A percentile compares a stretch with the other conserved stretches of the same genome.
Evolutionary conservation across 2,113 vertebrate genomes (phyloP).

Genomic region (Brachionichthys hirsutus): DNA sequence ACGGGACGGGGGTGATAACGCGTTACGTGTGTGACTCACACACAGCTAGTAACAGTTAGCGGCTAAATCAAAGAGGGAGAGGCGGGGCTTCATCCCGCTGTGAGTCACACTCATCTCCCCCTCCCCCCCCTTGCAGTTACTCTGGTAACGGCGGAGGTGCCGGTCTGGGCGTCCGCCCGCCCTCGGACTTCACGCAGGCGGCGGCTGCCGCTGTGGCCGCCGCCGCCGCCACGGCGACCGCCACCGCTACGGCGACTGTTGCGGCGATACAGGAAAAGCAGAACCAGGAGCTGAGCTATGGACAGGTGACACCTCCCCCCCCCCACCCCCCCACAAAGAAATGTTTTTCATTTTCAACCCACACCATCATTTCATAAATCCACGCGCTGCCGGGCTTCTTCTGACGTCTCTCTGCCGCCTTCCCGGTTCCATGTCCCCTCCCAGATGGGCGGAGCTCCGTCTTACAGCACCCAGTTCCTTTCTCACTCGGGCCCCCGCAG

Average conservation of each 20-base stretch:
- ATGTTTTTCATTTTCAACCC: too few relatives aligned
- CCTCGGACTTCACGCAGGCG: conserved; percentile 90
- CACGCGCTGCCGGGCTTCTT: too few relatives aligned
- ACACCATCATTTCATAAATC: too few relatives aligned
- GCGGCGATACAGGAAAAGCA: conserved; percentile 95
- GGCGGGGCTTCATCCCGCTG: not conserved
- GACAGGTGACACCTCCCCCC: too few relatives aligned
- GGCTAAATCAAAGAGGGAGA: too few relatives aligned
- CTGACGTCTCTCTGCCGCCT: too few relatives aligned
- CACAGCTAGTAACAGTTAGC: too few relatives aligned
- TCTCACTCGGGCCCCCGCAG: conserved; percentile 86
- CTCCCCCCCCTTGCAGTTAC: conserved; percentile 76
- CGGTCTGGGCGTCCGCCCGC: conserved; percentile 82
- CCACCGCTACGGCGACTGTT: conserved; percentile 92
- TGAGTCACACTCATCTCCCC: conserved; percentile 47
- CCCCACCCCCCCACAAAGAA: too few relatives aligned
- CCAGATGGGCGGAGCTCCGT: conserved; percentile 87
- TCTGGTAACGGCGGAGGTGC: conserved; percentile 76
- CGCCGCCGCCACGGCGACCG: conserved; percentile 89
- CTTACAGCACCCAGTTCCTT: conserved; percentile 90
- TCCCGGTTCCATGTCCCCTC: conserved; percentile 27
- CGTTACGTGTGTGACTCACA: too few relatives aligned
- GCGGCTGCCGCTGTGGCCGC: conserved; percentile 90
- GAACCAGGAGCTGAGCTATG: conserved; percentile 91
- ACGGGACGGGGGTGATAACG: too few relatives aligned